These are phyloP conservation scores for Microtus montanus DNA, from an alignment of 2,113 vertebrate species.

Conservation along the genomic window DNA sequence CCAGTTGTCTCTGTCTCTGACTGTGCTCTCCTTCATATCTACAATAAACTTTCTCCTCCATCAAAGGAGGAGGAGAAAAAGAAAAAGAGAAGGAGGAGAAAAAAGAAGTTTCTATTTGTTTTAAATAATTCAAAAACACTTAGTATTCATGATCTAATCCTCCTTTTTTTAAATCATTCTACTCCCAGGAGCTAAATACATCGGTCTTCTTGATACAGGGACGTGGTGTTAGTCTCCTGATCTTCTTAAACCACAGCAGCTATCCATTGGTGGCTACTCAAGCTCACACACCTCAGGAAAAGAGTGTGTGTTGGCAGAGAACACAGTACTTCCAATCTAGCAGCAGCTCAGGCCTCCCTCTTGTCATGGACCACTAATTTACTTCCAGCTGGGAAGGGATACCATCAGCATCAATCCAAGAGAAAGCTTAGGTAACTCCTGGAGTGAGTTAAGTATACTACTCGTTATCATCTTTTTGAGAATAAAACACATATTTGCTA, in stretches of 20 bases:
- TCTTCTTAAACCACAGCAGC: background rate
- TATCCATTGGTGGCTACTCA: background rate
- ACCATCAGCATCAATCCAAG: background rate
- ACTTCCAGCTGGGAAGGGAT: background rate
- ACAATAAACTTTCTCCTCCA: background rate
- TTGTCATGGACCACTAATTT: background rate
- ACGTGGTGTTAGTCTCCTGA: background rate
- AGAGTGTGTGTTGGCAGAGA: background rate
- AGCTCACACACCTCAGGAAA: background rate
- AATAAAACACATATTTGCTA: background rate
- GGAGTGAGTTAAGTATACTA: background rate
- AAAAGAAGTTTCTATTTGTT: background rate
- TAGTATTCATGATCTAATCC: background rate
- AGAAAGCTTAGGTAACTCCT: background rate
- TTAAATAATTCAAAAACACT: conserved; percentile 33
- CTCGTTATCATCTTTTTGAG: background rate
- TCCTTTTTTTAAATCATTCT: background rate
- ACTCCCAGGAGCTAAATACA: background rate
- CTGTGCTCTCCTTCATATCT: background rate
- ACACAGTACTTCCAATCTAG: background rate
- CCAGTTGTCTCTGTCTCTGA: background rate
- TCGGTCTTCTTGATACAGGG: background rate
- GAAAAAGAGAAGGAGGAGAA: background rate
- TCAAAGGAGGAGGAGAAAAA: background rate
- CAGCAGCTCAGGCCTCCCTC: background rate